These are phyloP conservation scores for Galaxias olidus DNA, from an alignment of 2,797 vertebrate genomes.

Conservation along the genomic window DNA sequence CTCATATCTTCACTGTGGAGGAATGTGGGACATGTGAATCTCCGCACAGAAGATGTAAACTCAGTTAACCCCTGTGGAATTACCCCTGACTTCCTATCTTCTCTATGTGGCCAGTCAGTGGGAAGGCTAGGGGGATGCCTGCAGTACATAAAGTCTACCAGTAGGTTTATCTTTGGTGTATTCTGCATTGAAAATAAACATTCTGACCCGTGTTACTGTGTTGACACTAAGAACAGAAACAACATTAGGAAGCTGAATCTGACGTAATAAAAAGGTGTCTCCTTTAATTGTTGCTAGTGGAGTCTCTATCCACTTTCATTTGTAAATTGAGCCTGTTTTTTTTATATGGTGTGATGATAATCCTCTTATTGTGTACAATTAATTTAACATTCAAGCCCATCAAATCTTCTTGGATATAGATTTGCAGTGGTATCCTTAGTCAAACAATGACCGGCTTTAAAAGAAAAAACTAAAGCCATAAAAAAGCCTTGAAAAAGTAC, in stretches of 20 bases:
- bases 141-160: neutral
- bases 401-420: conserved; percentile 15
- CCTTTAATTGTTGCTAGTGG: neutral
- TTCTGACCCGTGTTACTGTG: neutral
- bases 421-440: conserved; percentile 6
- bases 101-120: neutral
- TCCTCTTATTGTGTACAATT: conserved; percentile 41
- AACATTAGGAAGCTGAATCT: neutral
- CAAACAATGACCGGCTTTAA: neutral
- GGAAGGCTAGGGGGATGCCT: neutral
- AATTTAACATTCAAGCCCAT: conserved; percentile 22
- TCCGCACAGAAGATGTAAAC: neutral
- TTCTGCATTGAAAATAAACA: neutral
- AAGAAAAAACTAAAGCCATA: neutral
- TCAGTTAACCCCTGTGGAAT: neutral
- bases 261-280: neutral
- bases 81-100: neutral
- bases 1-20: conserved; percentile 15
- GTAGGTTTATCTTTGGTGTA: conserved; percentile 3
- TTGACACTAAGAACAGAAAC: neutral
- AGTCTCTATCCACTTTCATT: conserved; percentile 42
- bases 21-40: neutral
- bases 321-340: conserved; percentile 58
- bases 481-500: too few relatives aligned
- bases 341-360: conserved; percentile 37